Evolutionary conservation across 1,140 invertebrate species (phyloP).

Genomic region (Bicyclus anynana): DNA sequence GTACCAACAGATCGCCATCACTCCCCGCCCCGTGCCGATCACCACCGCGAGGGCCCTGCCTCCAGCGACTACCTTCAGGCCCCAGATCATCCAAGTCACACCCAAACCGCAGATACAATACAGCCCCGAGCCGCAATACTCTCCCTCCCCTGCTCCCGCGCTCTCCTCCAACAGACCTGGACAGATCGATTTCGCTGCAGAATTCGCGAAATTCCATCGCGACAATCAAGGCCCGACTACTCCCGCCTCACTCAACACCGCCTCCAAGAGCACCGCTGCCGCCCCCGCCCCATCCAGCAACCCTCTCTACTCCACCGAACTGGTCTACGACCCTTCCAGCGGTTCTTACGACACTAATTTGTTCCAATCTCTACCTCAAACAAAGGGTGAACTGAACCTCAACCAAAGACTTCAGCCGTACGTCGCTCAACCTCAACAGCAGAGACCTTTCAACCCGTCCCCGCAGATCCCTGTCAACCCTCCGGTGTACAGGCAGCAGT

Average conservation of each 20-base stretch:
- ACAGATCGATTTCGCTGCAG: conserved; percentile 83
- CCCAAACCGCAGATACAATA: conserved; percentile 78
- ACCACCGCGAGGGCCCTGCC: conserved; percentile 81
- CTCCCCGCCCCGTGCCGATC: conserved; percentile 79
- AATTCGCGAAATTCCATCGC: conserved; percentile 87
- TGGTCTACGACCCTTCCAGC: conserved; percentile 86
- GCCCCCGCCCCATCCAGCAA: conserved; percentile 69
- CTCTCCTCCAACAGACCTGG: conserved; percentile 59
- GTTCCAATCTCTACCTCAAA: conserved; percentile 86
- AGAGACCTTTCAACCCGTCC: conserved; percentile 66
- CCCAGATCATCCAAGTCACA: conserved; percentile 80
- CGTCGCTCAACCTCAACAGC: conserved; percentile 77
- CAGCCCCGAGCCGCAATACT: conserved; percentile 75
- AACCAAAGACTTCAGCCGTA: conserved; percentile 86
- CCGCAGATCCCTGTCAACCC: conserved; percentile 58
- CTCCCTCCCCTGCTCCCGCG: conserved; percentile 60
- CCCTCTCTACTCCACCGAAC: conserved; percentile 85
- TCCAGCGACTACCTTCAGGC: conserved; percentile 82
- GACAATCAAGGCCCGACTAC: conserved; percentile 81
- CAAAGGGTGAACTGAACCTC: conserved; percentile 82
- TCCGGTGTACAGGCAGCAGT: conserved; percentile 70
- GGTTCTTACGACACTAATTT: conserved; percentile 89
- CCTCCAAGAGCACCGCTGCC: conserved; percentile 55
- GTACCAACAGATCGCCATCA: conserved; percentile 76
- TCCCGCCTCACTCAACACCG: conserved; percentile 47